Percentiles rank a stretch among this genome's conserved stretches.
These are phyloP conservation scores for Olivierus martensii DNA, from an alignment of 1,140 invertebrate species.

Conservation along the genomic window DNA sequence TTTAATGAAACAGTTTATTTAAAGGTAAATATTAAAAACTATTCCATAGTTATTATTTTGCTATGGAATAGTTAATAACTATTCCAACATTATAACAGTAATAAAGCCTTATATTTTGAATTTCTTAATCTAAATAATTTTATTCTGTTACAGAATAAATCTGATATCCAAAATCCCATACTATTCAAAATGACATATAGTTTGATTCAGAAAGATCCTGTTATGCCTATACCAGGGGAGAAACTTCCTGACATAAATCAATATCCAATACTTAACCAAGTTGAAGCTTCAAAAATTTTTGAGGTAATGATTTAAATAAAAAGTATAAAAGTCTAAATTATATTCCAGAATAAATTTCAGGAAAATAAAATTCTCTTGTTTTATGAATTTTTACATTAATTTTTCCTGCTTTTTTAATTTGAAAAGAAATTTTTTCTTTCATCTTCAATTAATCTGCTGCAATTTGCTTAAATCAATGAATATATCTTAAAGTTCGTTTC, in stretches of 20 bases:
- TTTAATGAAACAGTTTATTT: constrained; percentile 47
- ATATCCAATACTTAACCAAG: constrained; percentile 77
- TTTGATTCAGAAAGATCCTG: constrained; percentile 51
- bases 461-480: no score
- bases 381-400: constrained; percentile 7
- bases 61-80: no score
- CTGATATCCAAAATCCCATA: constrained; percentile 22
- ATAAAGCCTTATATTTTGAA: no score
- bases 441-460: no score
- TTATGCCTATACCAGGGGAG: constrained; percentile 30
- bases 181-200: constrained; percentile 67
- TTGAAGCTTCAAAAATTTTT: constrained; percentile 63
- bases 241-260: constrained; percentile 53
- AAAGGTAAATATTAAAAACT: constrained; percentile 36
- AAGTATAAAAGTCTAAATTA: no score
- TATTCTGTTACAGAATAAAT: constrained; percentile 11
- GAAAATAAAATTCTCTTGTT: not conserved
- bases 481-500: no score
- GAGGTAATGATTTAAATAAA: constrained; percentile 28
- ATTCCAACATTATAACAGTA: no score
- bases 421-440: no score
- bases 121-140: no score
- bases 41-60: no score
- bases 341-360: no score
- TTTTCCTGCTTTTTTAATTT: constrained; percentile 2